phyloP scores from a whole-genome alignment of 2,113 vertebrate species.

The Myotis davidii region DNA sequence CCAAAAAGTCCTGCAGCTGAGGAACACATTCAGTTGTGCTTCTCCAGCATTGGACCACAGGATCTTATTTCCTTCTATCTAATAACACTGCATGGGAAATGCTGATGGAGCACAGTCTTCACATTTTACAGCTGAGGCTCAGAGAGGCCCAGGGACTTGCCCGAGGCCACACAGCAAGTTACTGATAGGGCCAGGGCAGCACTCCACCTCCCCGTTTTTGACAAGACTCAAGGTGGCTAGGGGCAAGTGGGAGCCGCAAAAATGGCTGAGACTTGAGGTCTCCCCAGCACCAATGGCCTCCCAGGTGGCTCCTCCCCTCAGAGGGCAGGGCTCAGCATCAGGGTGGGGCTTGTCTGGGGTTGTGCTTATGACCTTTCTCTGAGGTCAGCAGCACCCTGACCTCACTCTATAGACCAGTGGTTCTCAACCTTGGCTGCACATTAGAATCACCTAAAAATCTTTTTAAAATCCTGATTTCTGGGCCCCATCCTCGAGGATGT shows the following conservation, averaged over 20 bases:
- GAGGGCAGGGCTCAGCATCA: neutral
- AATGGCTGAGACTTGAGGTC: neutral
- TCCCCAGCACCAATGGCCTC: neutral
- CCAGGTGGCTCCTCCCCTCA: neutral
- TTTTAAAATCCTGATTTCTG: too few species aligned
- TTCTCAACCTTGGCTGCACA: too few species aligned
- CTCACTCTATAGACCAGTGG: neutral
- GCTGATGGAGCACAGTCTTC: neutral
- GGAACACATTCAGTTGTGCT: neutral
- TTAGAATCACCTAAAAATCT: too few species aligned
- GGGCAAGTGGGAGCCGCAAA: neutral
- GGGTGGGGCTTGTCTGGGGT: neutral
- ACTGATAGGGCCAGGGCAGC: neutral
- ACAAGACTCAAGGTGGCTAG: too few species aligned
- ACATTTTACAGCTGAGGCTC: neutral
- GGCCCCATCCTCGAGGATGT: too few species aligned
- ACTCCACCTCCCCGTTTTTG: neutral
- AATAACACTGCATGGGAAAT: neutral
- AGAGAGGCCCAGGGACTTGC: neutral
- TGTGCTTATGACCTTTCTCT: neutral
- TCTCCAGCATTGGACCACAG: neutral
- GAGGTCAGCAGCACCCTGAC: neutral
- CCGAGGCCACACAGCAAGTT: neutral
- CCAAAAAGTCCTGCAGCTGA: slow-evolving; percentile 5
- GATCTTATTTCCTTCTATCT: neutral